A percentile compares a stretch with the other conserved stretches of the same genome.
Conservation (phyloP, 2,797 vertebrate genomes). For the Lycodopsis pacificus region DNA sequence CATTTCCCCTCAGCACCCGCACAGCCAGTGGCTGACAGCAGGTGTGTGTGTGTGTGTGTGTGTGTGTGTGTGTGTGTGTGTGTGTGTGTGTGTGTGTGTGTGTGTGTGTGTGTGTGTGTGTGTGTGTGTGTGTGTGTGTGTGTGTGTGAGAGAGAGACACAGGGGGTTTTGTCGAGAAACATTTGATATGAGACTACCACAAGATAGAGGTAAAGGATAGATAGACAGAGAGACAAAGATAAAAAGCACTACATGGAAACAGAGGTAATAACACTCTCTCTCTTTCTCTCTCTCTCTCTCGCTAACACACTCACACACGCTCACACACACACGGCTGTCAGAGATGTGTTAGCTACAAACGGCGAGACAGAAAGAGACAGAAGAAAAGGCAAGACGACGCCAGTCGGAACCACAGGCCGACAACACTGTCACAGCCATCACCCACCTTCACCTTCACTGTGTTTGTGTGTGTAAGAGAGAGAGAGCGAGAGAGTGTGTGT, state of each 20-base stretch:
- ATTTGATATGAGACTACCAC: slow-evolving; percentile 10
- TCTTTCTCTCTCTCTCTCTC: neutral
- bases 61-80: slow-evolving; percentile 21
- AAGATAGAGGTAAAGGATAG: slow-evolving; percentile 2
- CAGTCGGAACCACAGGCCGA: slow-evolving; percentile 57
- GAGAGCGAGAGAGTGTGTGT: slow-evolving; percentile 8
- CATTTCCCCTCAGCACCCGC: slow-evolving; percentile 57
- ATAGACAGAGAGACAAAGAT: neutral
- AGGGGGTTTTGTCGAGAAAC: slow-evolving; percentile 1
- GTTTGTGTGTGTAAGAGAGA: slow-evolving; percentile 25
- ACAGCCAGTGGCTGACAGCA: slow-evolving; percentile 62
- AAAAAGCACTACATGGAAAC: slow-evolving; percentile 3
- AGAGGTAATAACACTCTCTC: neutral
- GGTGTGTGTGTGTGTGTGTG: slow-evolving; percentile 30
- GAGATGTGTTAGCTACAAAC: slow-evolving; percentile 39
- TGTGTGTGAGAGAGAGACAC: slow-evolving; percentile 12
- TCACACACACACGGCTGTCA: slow-evolving; percentile 42
- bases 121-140: slow-evolving; percentile 12
- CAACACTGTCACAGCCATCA: slow-evolving; percentile 65
- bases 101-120: slow-evolving; percentile 43
- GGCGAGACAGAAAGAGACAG: slow-evolving; percentile 50
- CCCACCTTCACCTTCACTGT: slow-evolving; percentile 42
- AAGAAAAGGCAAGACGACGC: slow-evolving; percentile 49
- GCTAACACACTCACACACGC: slow-evolving; percentile 4
- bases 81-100: neutral